Percentiles rank a stretch among this genome's conserved stretches.
These are phyloP conservation scores for Dryas iulia DNA, from an alignment of 1,140 invertebrate species.

Conservation along the genomic window DNA sequence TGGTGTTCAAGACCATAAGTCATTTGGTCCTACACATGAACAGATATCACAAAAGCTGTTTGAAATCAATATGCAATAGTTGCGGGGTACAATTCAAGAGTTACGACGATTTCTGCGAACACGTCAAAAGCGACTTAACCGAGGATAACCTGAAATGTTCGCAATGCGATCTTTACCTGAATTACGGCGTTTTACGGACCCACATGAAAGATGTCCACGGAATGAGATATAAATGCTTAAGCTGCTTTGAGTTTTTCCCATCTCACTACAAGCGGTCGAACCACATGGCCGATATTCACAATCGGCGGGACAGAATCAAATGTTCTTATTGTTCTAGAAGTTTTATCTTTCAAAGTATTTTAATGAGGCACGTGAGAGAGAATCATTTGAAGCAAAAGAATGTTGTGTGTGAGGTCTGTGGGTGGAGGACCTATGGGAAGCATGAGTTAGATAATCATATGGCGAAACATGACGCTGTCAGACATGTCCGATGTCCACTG, in stretches of 20 bases:
- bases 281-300: constrained; percentile 39
- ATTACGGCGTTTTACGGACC: constrained; percentile 11
- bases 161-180: constrained; percentile 38
- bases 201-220: constrained; percentile 34
- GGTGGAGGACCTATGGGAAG: constrained; percentile 49
- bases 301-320: constrained; percentile 30
- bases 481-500: constrained; percentile 32
- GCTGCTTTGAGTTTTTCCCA: constrained; percentile 34
- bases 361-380: constrained; percentile 47
- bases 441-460: constrained; percentile 42
- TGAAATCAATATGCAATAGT: constrained; percentile 38
- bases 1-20: constrained; percentile 40
- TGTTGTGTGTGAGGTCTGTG: constrained; percentile 54
- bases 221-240: constrained; percentile 33
- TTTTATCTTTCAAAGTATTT: constrained; percentile 41
- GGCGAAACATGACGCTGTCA: constrained; percentile 25
- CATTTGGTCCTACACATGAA: constrained; percentile 42
- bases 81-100: constrained; percentile 36
- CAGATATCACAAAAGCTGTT: constrained; percentile 42
- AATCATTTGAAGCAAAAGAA: constrained; percentile 59
- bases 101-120: constrained; percentile 24
- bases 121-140: constrained; percentile 17
- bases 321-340: constrained; percentile 34
- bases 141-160: constrained; percentile 31
- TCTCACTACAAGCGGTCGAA: constrained; percentile 38